phyloP scores from a whole-genome alignment of 2,797 vertebrate species.

The Pygocentrus nattereri region DNA sequence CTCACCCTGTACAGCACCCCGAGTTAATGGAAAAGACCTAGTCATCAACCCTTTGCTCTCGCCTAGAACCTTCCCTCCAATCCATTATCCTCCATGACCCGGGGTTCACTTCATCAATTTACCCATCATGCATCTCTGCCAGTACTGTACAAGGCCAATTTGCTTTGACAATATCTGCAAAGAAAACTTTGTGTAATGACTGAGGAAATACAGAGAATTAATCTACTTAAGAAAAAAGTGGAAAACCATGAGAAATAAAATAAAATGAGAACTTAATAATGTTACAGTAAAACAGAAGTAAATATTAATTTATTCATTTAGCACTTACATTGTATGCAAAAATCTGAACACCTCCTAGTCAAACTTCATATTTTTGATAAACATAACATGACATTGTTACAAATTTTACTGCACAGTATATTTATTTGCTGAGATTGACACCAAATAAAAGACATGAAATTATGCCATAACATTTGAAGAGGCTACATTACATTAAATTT shows the following conservation, averaged over 20 bases:
- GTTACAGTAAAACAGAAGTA: background rate
- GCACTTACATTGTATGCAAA: too few relatives aligned
- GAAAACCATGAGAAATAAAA: background rate
- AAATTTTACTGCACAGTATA: too few relatives aligned
- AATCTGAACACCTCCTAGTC: too few relatives aligned
- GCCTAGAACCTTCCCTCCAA: conserved; percentile 68
- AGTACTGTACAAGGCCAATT: conserved; percentile 42
- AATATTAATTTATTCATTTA: background rate
- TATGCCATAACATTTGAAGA: too few relatives aligned
- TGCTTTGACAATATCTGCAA: conserved; percentile 27
- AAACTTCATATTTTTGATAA: too few relatives aligned
- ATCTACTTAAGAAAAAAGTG: background rate
- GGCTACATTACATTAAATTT: too few relatives aligned
- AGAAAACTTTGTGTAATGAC: conserved; percentile 32
- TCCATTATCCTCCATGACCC: conserved; percentile 77
- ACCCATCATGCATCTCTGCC: conserved; percentile 64
- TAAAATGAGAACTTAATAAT: background rate
- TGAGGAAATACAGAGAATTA: background rate
- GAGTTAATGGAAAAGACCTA: conserved; percentile 83
- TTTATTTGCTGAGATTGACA: too few relatives aligned
- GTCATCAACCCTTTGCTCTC: conserved; percentile 67
- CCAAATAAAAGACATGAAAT: too few relatives aligned
- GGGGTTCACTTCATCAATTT: conserved; percentile 71
- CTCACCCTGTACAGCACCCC: conserved; percentile 59
- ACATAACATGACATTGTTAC: too few relatives aligned